Evolutionary conservation across 53 echinoderm and acorn worm genomes (phyloP).

Genomic region (Henricia sp.): DNA sequence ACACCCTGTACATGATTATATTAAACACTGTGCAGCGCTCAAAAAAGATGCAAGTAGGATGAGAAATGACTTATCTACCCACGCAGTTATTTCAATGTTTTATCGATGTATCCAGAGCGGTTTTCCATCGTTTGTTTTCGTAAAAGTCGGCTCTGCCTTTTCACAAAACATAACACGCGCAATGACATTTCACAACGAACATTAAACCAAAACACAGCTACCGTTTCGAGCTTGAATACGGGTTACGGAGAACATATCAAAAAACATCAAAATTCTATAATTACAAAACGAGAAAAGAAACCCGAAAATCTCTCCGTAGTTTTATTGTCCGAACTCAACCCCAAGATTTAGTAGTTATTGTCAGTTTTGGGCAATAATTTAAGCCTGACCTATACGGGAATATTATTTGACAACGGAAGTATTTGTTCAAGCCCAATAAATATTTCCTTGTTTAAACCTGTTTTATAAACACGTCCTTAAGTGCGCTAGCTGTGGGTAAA

Average conservation of each 20-base stretch:
- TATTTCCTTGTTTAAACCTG: conserved; percentile 3
- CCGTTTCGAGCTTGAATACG: no score
- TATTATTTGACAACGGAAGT: not conserved
- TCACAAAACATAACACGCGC: not conserved
- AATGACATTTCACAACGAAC: not conserved
- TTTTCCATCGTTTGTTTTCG: conserved; percentile 9
- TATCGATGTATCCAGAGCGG: not conserved
- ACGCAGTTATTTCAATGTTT: conserved; percentile 9
- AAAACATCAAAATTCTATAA: no score
- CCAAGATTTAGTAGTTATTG: no score
- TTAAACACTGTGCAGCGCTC: no score
- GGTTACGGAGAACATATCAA: no score
- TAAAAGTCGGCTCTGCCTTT: not conserved
- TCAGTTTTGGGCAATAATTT: not conserved
- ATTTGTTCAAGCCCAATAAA: conserved; percentile 5
- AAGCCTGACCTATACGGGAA: not conserved
- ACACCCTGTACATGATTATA: no score
- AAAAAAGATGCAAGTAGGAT: no score
- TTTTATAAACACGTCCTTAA: not conserved
- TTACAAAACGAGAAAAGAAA: no score
- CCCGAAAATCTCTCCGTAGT: no score
- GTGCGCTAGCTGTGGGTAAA: not conserved
- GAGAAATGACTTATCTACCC: not conserved
- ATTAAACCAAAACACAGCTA: not conserved
- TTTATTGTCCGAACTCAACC: no score